Percentiles rank a stretch among this genome's conserved stretches.
These are phyloP conservation scores for Tenthredo livida DNA, from an alignment of 2,888 invertebrate genomes.

Conservation along the genomic window DNA sequence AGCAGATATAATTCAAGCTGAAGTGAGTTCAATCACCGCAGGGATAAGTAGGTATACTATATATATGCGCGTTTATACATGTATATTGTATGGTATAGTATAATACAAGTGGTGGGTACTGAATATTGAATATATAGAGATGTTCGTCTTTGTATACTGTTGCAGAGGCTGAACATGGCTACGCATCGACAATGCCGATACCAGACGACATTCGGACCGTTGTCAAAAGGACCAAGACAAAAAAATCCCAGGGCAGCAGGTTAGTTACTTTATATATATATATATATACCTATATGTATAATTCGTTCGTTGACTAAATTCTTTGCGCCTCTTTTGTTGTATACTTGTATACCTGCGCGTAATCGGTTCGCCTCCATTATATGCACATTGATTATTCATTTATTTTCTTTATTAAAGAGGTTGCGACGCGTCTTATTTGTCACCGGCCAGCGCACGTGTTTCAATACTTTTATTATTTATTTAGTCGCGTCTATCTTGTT, in stretches of 20 bases:
- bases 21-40: not conserved
- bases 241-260: constrained; percentile 95
- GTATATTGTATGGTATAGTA: too few species aligned
- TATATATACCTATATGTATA: too few species aligned
- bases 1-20: too few species aligned
- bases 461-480: not conserved
- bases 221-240: constrained; percentile 89
- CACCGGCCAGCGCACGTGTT: not conserved
- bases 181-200: constrained; percentile 91
- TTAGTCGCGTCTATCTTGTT: not conserved
- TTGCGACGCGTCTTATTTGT: not conserved
- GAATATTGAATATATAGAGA: constrained; percentile 29
- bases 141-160: constrained; percentile 70
- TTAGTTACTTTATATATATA: constrained; percentile 80
- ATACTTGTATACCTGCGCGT: not conserved
- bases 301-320: not conserved
- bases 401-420: not conserved
- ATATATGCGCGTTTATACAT: not conserved
- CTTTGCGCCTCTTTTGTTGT: not conserved
- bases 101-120: not conserved
- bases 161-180: constrained; percentile 94
- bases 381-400: not conserved
- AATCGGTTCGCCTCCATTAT: not conserved
- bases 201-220: constrained; percentile 87
- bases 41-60: too few species aligned